Percentiles rank a stretch among this genome's conserved stretches.
These are phyloP conservation scores for Rhagologus leucostigma DNA, from an alignment of 2,113 vertebrate species.

Conservation along the genomic window DNA sequence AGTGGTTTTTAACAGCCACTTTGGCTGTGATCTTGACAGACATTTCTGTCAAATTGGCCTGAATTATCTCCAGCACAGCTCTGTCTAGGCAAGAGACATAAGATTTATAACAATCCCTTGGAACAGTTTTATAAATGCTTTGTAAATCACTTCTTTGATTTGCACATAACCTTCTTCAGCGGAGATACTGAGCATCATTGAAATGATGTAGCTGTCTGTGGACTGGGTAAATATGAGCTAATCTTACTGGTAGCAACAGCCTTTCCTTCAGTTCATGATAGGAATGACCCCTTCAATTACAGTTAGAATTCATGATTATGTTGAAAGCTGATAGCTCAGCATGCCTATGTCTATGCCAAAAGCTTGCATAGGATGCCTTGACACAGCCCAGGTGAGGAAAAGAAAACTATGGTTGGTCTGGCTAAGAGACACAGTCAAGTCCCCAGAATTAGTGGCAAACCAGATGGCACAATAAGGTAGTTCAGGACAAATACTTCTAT, in stretches of 20 bases:
- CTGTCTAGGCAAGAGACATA: background rate
- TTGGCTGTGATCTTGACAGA: slow-evolving; percentile 30
- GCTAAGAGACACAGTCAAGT: background rate
- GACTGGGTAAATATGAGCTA: background rate
- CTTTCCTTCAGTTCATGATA: background rate
- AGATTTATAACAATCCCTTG: background rate
- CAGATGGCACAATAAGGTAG: background rate
- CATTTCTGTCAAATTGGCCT: background rate
- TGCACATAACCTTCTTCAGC: background rate
- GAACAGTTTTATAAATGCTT: background rate
- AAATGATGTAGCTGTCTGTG: background rate
- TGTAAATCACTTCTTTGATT: slow-evolving; percentile 3
- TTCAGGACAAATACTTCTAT: background rate
- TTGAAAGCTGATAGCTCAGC: background rate
- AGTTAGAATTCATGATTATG: background rate
- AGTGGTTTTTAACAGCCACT: background rate
- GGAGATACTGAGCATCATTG: background rate
- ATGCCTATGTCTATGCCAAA: background rate
- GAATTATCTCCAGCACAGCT: slow-evolving; percentile 2
- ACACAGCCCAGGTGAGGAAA: background rate
- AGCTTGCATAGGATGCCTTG: background rate
- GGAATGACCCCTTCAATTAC: background rate
- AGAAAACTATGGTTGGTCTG: background rate
- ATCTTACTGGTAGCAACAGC: background rate
- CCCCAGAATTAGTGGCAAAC: background rate